These are phyloP conservation scores for Lamprologus speciosus DNA, from an alignment of 2,113 vertebrate genomes.

Conservation along the genomic window DNA sequence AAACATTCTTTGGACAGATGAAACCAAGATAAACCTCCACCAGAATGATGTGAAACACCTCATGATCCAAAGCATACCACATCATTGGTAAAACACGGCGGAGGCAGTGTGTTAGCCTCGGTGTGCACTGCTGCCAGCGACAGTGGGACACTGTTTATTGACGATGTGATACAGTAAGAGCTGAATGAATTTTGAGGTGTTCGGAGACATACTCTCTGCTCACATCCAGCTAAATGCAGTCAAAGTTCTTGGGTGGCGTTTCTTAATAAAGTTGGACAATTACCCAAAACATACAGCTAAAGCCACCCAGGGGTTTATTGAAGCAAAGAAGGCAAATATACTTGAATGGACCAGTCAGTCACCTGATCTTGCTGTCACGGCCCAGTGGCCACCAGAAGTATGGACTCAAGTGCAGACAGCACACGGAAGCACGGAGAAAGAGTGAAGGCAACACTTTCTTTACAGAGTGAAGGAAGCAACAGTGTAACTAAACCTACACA, in stretches of 20 bases:
- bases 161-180: background rate
- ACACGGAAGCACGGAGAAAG: fast-evolving
- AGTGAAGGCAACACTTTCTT: background rate
- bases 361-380: background rate
- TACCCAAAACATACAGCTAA: background rate
- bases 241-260: background rate
- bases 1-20: background rate
- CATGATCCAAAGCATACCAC: background rate
- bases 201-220: background rate
- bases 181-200: background rate
- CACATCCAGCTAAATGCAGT: background rate
- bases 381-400: background rate
- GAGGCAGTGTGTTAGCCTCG: background rate
- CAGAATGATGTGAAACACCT: background rate
- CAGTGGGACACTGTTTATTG: background rate
- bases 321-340: background rate
- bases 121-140: background rate
- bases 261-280: background rate
- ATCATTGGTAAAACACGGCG: fast-evolving
- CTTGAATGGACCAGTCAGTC: background rate
- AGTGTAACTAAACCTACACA: background rate
- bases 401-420: fast-evolving
- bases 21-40: background rate
- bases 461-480: background rate
- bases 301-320: background rate